Percentiles rank a stretch among this genome's conserved stretches.
phyloP scores from a whole-genome alignment of 2,797 vertebrate species.

The Echeneis naucrates region DNA sequence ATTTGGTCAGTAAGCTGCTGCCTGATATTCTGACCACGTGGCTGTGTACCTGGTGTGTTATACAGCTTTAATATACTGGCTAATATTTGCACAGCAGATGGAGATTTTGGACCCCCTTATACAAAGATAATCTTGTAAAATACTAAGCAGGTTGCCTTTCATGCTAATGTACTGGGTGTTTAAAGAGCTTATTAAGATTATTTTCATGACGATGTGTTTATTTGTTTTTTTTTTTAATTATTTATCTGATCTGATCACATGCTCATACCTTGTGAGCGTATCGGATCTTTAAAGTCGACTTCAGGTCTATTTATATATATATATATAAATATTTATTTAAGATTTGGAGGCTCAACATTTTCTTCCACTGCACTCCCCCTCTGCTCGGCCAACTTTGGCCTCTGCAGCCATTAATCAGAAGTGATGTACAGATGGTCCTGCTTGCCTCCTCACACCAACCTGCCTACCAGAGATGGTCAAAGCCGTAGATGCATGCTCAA shows the following conservation, averaged over 20 bases:
- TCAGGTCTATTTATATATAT: slow-evolving; percentile 47
- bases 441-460: slow-evolving; percentile 20
- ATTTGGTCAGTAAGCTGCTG: background rate
- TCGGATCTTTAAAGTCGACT: slow-evolving; percentile 25
- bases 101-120: too few relatives aligned
- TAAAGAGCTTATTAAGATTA: slow-evolving; percentile 8
- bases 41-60: background rate
- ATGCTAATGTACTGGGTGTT: slow-evolving; percentile 11
- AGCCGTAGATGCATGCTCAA: slow-evolving; percentile 6
- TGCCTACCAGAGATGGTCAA: slow-evolving; percentile 21
- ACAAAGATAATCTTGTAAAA: background rate
- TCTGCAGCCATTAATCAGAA: slow-evolving; percentile 54
- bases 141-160: slow-evolving; percentile 3
- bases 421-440: slow-evolving; percentile 35
- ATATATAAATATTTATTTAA: too few relatives aligned
- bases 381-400: background rate
- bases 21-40: background rate
- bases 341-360: slow-evolving; percentile 14
- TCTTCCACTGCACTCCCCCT: background rate
- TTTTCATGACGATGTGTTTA: slow-evolving; percentile 15
- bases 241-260: too few relatives aligned
- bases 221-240: too few relatives aligned
- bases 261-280: background rate
- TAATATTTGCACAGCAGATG: background rate
- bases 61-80: background rate